Evolutionary conservation across 2,113 vertebrate genomes (phyloP).

Genomic region (Campylomormyrus tamandua): DNA sequence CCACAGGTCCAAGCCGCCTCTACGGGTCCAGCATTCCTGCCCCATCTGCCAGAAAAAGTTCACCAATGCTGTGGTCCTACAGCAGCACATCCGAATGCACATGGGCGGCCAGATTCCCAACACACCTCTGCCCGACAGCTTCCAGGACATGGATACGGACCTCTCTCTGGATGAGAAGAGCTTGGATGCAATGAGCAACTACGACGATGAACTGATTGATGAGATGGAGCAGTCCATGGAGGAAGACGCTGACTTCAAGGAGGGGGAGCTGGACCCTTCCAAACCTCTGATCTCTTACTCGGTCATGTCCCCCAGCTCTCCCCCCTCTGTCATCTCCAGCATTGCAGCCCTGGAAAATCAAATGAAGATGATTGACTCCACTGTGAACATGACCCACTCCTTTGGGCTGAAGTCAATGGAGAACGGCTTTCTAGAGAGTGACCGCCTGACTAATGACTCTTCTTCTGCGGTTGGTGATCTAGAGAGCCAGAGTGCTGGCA

Average conservation of each 20-base stretch:
- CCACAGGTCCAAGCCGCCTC: conserved; percentile 92
- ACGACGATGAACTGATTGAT: conserved; percentile 82
- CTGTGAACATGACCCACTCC: conserved; percentile 75
- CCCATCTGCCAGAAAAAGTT: conserved; percentile 99
- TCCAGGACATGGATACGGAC: conserved; percentile 86
- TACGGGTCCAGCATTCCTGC: conserved; percentile 95
- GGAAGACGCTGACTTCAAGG: conserved; percentile 77
- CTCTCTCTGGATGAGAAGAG: conserved; percentile 84
- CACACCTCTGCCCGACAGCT: conserved; percentile 81
- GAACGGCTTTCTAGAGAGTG: conserved; percentile 80
- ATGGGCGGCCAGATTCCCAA: conserved; percentile 98
- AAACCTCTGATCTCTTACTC: conserved; percentile 70
- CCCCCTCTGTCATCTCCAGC: conserved; percentile 92
- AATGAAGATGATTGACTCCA: conserved; percentile 96
- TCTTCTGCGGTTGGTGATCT: conserved; percentile 75
- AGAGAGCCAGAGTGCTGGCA: conserved; percentile 86
- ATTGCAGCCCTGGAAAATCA: conserved; percentile 95
- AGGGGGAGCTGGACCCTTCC: conserved; percentile 61
- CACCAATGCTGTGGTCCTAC: conserved; percentile 93
- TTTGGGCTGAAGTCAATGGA: conserved; percentile 71
- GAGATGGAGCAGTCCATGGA: conserved; percentile 88
- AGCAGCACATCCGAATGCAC: conserved; percentile 99
- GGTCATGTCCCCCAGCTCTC: conserved; percentile 74
- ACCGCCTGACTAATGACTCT: conserved; percentile 83
- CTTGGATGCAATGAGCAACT: conserved; percentile 77